Evolutionary conservation across 1,140 invertebrate genomes (phyloP).

Genomic region (Hyles euphorbiae): DNA sequence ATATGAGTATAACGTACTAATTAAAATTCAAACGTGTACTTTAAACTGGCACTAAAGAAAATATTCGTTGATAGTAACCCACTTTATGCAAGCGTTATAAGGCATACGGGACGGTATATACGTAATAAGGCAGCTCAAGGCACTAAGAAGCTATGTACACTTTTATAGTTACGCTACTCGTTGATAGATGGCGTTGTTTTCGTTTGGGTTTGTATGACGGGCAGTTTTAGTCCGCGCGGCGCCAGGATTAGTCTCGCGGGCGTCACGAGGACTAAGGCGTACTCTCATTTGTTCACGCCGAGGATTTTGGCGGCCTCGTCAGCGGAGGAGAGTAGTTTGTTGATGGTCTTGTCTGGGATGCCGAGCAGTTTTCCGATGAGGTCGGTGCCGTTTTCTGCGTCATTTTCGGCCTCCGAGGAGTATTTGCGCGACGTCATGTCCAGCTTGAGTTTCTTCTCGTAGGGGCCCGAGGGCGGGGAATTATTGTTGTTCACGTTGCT

Average conservation of each 20-base stretch:
- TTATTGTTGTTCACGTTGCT: conserved; percentile 76
- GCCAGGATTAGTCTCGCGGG: conserved; percentile 62
- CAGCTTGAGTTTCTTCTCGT: conserved; percentile 76
- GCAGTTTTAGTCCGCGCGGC: conserved; percentile 64
- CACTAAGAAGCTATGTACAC: conserved; percentile 39
- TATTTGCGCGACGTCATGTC: conserved; percentile 68
- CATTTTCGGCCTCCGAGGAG: conserved; percentile 65
- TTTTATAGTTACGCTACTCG: conserved; percentile 28
- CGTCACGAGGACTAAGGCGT: conserved; percentile 70
- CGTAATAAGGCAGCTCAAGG: conserved; percentile 61
- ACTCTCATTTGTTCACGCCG: conserved; percentile 84
- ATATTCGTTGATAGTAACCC: conserved; percentile 58
- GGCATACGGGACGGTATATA: conserved; percentile 61
- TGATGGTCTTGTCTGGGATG: conserved; percentile 90
- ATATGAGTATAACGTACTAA: conserved; percentile 15
- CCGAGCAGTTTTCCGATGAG: conserved; percentile 93
- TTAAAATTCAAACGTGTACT: conserved; percentile 36
- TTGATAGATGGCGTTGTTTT: conserved; percentile 55
- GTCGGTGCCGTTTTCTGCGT: conserved; percentile 80
- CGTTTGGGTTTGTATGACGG: conserved; percentile 32
- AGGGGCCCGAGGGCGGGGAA: conserved; percentile 55
- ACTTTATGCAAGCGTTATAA: conserved; percentile 42
- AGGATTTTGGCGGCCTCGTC: conserved; percentile 92
- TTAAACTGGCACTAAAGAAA: conserved; percentile 59
- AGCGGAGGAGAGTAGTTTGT: conserved; percentile 88